Base-by-base conservation (phyloP, 2,113 vertebrate genomes). In the Gavia stellata region DNA sequence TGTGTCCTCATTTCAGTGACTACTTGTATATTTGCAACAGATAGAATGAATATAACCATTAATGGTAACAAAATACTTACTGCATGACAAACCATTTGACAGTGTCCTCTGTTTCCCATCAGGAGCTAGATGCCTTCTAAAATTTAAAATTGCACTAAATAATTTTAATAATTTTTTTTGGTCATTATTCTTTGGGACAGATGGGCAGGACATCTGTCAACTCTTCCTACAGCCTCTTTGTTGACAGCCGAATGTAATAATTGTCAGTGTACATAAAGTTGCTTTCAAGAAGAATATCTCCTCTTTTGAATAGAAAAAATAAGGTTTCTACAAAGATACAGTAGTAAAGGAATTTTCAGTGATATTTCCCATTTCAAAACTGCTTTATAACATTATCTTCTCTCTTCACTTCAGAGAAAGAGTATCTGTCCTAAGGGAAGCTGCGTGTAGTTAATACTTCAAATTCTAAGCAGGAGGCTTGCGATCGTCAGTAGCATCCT, bases 181-280 rank as follows among this genome's bases (percentile, higher is more conserved):
- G 19, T 23, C 12, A 38, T 89, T 93, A 65, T 70, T 86, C 50
- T 81, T 78, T 79, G 73, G 53, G 78, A 94, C 88, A 95, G 95
- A 87, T 91, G 94, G 82, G 70, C 65, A 86, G 65, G 72, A 94
- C 90, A 96, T 86, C 90, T 96, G 95, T 84, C 72, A 94, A 3
- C 29, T 92, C 29, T 66, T 95, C 29, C 38, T 78, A 31, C 26
- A 84, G 88, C 34, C 61, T 84, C 55, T 95, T 77, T 94, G 49
- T 82, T 90, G 78, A 81, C 67, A 88, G 72, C 55, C 80, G 42
- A 92, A 63, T 0, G 1, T 58, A 96, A 73, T 85, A 82, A 77
- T 88, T 93, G 85, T 90, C 79, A 71, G 18, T 44, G 24, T 83
- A 81, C 12, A 25, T 67, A 29, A 73, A 80, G 50, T 44, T 78